Evolutionary conservation across 2,113 vertebrate genomes (phyloP), one percentile per base, ranked within the genome.

Genomic region (Ageneiosus marmoratus): DNA sequence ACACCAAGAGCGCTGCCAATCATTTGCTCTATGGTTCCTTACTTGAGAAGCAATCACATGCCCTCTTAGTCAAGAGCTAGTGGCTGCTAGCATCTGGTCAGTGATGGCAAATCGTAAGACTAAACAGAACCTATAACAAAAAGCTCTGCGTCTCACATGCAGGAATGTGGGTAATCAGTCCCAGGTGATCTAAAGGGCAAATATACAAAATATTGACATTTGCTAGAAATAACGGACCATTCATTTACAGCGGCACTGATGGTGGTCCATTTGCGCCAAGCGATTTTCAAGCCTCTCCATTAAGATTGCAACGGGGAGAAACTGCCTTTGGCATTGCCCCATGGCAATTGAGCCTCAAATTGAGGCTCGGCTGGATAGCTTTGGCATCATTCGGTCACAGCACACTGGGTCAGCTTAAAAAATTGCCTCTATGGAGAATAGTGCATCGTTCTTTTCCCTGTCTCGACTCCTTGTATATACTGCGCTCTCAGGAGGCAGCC

Each of bases 201-300:
- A 79, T 60, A 79, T 72, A 84, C 83, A 84, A 84, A 76, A 79
- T 76, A 79, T 79, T 84, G 83, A 79, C 76, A 84, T 84, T 84
- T 84, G 76, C 76, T 84, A 73, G 83, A 84, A 79, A 84, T 84
- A 84, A 56, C 76, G n/a, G 65, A 70, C 37, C 67, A 51, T 79
- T 79, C 63, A 79, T 73, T 84, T 65, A 79, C 51, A 65, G 65
- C 29, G 55, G 63, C 65, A 63, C 69, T 83, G 82, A 83, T 77
- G 74, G 82, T 67, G 82, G 63, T 77, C 83, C 69, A 79, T 79
- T 84, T 79, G 62, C 67, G 24, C 41, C 1, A 41, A 48, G 65
- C 83, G 77, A 84, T 84, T 84, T 84, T 70, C 37, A 58, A 58
- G 65, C 53, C 67, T 79, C 76, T 79, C 76, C 83, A 79, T 79